Evolutionary conservation across 2,113 vertebrate genomes (phyloP).

Genomic region (Podocnemis expansa): DNA sequence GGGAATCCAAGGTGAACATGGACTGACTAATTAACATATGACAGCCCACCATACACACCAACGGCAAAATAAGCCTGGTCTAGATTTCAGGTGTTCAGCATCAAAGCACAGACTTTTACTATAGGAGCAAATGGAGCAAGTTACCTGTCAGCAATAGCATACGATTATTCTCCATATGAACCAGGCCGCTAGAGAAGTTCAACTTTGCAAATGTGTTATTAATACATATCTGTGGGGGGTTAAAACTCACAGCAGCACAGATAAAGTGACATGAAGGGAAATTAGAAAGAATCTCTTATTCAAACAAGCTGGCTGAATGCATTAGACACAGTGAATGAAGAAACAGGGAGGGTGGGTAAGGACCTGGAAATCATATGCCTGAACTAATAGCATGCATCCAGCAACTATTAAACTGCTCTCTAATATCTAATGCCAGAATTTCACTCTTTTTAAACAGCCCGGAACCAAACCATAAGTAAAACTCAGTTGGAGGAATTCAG

Average conservation of each 20-base stretch:
- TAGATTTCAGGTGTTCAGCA: not conserved
- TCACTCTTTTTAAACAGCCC: constrained; percentile 9
- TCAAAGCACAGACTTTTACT: not conserved
- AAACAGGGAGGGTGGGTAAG: not conserved
- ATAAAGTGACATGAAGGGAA: not conserved
- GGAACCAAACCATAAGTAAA: not conserved
- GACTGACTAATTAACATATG: not conserved
- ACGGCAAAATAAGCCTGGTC: not conserved
- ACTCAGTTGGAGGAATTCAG: not conserved
- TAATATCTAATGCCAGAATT: not conserved
- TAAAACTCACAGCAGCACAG: not conserved
- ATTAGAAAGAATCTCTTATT: not conserved
- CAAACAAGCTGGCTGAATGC: not conserved
- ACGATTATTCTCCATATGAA: not conserved
- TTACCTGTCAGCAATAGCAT: not conserved
- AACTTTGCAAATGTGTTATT: not conserved
- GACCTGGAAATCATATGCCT: not conserved
- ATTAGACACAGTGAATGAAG: not conserved
- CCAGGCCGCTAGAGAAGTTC: not conserved
- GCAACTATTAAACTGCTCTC: not conserved
- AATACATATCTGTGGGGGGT: not conserved
- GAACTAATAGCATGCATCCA: not conserved
- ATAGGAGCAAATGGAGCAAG: not conserved
- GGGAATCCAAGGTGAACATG: not conserved
- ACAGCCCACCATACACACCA: not conserved